phyloP scores from a whole-genome alignment of 2,113 vertebrate genomes.

The Petrocephalus microphthalmus region DNA sequence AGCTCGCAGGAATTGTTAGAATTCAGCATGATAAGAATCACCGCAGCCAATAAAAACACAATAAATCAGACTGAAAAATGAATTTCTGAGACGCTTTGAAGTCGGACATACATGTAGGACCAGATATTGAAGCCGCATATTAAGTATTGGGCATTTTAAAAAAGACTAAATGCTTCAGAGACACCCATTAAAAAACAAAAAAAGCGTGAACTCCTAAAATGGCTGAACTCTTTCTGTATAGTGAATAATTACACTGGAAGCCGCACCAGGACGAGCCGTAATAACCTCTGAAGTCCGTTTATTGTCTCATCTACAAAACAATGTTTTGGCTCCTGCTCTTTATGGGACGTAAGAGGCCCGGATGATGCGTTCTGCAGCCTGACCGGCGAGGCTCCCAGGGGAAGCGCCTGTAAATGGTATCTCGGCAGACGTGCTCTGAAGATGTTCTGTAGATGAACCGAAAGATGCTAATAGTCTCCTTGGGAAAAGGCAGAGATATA shows the following conservation, averaged over 20 bases:
- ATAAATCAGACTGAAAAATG: neutral
- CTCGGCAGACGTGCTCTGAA: conserved; percentile 15
- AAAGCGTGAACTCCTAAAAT: conserved; percentile 10
- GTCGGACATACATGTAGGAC: neutral
- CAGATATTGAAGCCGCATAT: neutral
- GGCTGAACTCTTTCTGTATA: neutral
- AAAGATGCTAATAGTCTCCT: conserved; percentile 15
- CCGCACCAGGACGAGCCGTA: neutral
- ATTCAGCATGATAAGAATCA: neutral
- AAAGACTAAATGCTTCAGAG: neutral
- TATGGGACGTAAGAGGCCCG: neutral
- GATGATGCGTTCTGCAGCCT: neutral
- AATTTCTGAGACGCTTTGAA: neutral
- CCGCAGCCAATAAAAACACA: neutral
- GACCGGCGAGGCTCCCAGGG: neutral
- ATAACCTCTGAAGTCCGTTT: conserved; percentile 14
- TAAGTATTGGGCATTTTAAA: neutral
- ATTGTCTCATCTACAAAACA: conserved; percentile 23
- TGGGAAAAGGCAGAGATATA: neutral
- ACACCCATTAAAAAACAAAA: conserved; percentile 6
- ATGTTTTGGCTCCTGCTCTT: conserved; percentile 1
- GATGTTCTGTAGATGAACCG: conserved; percentile 11
- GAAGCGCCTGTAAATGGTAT: conserved; percentile 1
- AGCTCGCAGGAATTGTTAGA: neutral
- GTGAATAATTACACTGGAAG: conserved; percentile 10